phyloP scores from a whole-genome alignment of 2,113 vertebrate genomes.

The Oreochromis aureus region DNA sequence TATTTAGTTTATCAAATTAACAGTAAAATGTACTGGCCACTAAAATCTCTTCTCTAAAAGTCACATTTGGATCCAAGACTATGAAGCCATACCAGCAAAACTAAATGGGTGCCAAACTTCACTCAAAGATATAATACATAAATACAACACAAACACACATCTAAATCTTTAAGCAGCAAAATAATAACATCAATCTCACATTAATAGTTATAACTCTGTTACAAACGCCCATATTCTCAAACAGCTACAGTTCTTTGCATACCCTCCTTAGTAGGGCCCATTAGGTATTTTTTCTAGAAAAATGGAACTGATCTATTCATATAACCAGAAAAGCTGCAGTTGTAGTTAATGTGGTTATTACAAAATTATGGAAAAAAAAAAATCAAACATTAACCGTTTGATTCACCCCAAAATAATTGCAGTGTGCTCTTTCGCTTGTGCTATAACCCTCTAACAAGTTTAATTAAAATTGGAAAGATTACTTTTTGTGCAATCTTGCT shows the following conservation, averaged over 20 bases:
- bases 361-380: background rate
- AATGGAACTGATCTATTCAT: background rate
- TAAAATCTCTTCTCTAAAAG: background rate
- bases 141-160: background rate
- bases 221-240: background rate
- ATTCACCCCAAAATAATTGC: background rate
- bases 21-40: background rate
- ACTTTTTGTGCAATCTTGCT: background rate
- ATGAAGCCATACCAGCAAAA: background rate
- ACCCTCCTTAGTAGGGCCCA: background rate
- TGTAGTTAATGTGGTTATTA: background rate
- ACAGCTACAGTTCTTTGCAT: background rate
- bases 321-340: background rate
- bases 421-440: accelerated
- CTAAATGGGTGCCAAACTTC: background rate
- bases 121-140: accelerated
- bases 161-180: background rate
- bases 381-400: background rate
- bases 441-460: background rate
- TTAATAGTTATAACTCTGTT: background rate
- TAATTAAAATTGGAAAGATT: background rate
- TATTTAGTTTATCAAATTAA: background rate
- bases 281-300: background rate
- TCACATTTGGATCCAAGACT: background rate
- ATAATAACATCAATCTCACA: background rate